A percentile compares a stretch with the other conserved stretches of the same genome.
phyloP scores from a whole-genome alignment of 2,113 vertebrate species.

The Numida meleagris region DNA sequence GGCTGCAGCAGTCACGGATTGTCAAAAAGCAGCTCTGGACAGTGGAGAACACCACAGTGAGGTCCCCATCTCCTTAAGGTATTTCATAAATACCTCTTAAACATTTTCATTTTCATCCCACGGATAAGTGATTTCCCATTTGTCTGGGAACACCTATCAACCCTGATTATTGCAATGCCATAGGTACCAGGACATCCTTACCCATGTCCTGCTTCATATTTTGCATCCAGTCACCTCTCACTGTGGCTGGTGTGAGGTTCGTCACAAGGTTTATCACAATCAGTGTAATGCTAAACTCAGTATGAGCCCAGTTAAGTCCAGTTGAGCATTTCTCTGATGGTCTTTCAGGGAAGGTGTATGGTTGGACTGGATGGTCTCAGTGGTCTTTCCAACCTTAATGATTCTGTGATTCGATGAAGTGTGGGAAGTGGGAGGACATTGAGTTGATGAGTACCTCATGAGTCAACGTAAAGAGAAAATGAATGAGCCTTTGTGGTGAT shows the following conservation, averaged over 20 bases:
- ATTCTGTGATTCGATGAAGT: neutral
- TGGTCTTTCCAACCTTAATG: no score
- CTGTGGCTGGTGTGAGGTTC: neutral
- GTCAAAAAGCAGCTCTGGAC: neutral
- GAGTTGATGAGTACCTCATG: rapidly evolving
- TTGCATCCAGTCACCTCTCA: neutral
- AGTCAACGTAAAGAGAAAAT: neutral
- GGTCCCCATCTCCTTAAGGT: neutral
- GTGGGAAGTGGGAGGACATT: rapidly evolving
- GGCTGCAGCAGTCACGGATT: neutral
- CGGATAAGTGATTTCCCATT: neutral
- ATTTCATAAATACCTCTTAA: neutral
- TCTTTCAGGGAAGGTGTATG: neutral
- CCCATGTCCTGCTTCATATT: neutral
- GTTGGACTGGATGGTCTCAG: no score
- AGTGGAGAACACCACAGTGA: rapidly evolving
- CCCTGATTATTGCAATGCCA: neutral
- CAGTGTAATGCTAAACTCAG: neutral
- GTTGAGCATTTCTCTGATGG: neutral
- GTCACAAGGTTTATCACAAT: neutral
- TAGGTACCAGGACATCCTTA: neutral
- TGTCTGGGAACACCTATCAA: neutral
- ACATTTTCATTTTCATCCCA: neutral
- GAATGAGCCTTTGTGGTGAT: neutral
- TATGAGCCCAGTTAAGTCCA: neutral